phyloP scores from a whole-genome alignment of 2,888 invertebrate species.

The Oxytorus armatus region DNA sequence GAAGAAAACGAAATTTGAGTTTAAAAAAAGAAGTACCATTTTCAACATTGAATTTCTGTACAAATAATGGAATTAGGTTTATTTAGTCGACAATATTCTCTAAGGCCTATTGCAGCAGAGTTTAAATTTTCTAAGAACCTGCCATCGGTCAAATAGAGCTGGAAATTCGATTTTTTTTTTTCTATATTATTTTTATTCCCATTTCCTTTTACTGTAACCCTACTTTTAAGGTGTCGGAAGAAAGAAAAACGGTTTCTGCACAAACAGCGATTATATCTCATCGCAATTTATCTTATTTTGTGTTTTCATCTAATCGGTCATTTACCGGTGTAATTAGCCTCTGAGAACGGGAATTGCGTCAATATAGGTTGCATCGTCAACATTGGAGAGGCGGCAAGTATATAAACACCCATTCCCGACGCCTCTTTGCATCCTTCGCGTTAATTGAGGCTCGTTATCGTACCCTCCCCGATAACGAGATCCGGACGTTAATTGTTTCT shows the following conservation, averaged over 20 bases:
- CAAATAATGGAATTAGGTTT: no score
- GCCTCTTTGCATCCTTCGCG: slow-evolving; percentile 58
- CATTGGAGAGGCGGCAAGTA: slow-evolving; percentile 5
- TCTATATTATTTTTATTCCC: no score
- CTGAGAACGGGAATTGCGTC: slow-evolving; percentile 21
- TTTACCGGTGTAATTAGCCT: slow-evolving; percentile 39
- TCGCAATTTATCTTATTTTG: background rate
- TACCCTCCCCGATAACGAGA: slow-evolving; percentile 64
- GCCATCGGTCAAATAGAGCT: no score
- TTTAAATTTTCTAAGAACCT: no score
- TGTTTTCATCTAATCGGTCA: slow-evolving; percentile 40
- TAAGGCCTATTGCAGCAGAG: no score
- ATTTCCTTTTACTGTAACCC: no score
- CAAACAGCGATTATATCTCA: background rate
- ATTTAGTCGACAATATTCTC: no score
- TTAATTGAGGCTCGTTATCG: slow-evolving; percentile 67
- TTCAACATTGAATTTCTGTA: no score
- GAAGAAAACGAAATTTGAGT: no score
- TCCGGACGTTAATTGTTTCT: slow-evolving; percentile 68
- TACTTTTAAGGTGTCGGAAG: no score
- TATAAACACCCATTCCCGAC: slow-evolving; percentile 7
- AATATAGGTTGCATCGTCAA: slow-evolving; percentile 41
- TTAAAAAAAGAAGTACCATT: no score
- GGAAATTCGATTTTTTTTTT: background rate
- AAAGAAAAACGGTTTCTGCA: background rate